Evolutionary conservation across 2,113 vertebrate species (phyloP).

Genomic region (Chaetodon auriga): DNA sequence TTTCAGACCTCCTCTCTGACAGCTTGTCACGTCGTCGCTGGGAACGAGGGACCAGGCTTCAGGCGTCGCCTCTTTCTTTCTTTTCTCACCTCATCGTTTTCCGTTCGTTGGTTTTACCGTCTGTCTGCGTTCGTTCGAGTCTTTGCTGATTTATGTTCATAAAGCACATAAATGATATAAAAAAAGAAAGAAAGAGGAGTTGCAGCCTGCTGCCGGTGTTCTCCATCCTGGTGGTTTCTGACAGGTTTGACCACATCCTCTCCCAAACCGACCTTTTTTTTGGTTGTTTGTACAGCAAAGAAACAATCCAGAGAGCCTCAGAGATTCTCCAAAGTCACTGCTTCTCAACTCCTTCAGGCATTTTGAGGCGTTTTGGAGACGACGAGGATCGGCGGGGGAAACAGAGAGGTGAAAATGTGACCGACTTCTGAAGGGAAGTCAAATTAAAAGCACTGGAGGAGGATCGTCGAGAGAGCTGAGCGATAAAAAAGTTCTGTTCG

Average conservation of each 20-base stretch:
- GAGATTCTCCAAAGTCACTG: constrained; percentile 1
- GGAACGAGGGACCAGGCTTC: too few species aligned
- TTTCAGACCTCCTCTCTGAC: not conserved
- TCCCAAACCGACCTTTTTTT: not conserved
- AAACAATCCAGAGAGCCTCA: constrained; percentile 8
- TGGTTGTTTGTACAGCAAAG: constrained; percentile 31
- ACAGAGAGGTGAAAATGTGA: constrained; percentile 68
- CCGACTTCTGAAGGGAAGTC: not conserved
- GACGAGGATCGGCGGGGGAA: not conserved
- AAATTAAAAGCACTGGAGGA: not conserved
- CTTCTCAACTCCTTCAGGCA: not conserved
- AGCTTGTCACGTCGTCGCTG: too few species aligned
- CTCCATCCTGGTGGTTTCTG: not conserved
- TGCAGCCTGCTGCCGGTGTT: not conserved
- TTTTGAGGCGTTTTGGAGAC: not conserved
- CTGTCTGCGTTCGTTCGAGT: too few species aligned
- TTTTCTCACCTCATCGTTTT: too few species aligned
- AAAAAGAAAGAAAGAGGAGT: constrained; percentile 44
- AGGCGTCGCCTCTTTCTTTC: too few species aligned
- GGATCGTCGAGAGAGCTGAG: not conserved
- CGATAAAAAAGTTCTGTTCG: not conserved
- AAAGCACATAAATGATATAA: constrained; percentile 11
- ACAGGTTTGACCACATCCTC: not conserved
- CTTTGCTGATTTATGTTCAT: too few species aligned
- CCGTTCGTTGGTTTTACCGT: constrained; percentile 48